These are phyloP conservation scores for Lottia scabra DNA, from an alignment of 2,888 invertebrate genomes.

Conservation along the genomic window DNA sequence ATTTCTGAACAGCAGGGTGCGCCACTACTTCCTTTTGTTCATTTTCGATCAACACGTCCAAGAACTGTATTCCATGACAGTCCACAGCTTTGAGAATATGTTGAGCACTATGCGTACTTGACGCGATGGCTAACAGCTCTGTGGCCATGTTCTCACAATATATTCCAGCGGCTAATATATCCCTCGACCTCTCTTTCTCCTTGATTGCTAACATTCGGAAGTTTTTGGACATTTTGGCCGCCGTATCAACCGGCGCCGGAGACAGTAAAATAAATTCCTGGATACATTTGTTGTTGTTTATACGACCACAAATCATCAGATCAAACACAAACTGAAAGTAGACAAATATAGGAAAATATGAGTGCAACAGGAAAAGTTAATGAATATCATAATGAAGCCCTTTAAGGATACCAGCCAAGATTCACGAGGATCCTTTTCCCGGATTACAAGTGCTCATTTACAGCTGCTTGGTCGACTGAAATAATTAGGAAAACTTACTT, in stretches of 20 bases:
- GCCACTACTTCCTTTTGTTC: constrained; percentile 95
- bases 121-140: constrained; percentile 91
- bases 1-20: constrained; percentile 96
- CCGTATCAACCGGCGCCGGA: constrained; percentile 98
- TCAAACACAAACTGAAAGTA: constrained; percentile 88
- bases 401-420: too few species aligned
- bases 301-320: constrained; percentile 95
- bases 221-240: constrained; percentile 91
- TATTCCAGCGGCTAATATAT: constrained; percentile 93
- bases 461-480: too few species aligned
- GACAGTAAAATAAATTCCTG: constrained; percentile 98
- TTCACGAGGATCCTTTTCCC: too few species aligned
- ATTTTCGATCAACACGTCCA: constrained; percentile 97
- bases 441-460: too few species aligned
- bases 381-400: neutral
- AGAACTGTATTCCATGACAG: constrained; percentile 90
- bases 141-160: constrained; percentile 99
- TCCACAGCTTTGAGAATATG: constrained; percentile 95
- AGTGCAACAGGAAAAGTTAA: neutral
- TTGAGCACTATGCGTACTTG: constrained; percentile 94
- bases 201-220: constrained; percentile 84
- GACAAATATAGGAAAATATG: neutral
- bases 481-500: too few species aligned
- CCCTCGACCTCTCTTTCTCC: constrained; percentile 98
- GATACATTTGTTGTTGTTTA: constrained; percentile 92